These are phyloP conservation scores for Ctena decussata DNA, from an alignment of 2,888 invertebrate species.

Conservation along the genomic window DNA sequence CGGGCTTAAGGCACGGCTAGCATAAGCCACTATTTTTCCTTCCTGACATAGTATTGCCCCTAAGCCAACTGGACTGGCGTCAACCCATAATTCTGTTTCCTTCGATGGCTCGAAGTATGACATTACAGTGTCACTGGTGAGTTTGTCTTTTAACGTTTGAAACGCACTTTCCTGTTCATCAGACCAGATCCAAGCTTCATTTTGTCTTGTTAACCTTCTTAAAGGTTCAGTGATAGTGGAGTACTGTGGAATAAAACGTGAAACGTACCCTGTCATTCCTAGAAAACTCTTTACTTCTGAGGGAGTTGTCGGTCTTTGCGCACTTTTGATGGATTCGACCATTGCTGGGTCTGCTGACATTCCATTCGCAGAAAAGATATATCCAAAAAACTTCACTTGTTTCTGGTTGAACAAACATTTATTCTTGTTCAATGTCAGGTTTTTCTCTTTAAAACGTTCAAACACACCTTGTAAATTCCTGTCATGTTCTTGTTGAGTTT, in stretches of 20 bases:
- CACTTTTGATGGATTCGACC: neutral
- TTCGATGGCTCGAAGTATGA: too few species aligned
- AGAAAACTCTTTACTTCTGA: slow-evolving; percentile 49
- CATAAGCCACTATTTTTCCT: slow-evolving; percentile 62
- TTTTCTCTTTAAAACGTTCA: neutral
- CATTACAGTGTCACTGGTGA: slow-evolving; percentile 57
- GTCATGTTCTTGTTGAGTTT: neutral
- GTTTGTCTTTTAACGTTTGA: slow-evolving; percentile 56
- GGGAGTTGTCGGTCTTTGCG: neutral
- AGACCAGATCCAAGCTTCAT: slow-evolving; percentile 57
- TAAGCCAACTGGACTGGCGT: slow-evolving; percentile 70
- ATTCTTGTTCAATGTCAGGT: slow-evolving; percentile 16
- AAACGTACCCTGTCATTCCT: slow-evolving; percentile 49
- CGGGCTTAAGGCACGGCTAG: slow-evolving; percentile 65
- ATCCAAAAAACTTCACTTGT: slow-evolving; percentile 23
- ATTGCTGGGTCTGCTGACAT: slow-evolving; percentile 17
- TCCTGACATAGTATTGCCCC: slow-evolving; percentile 68
- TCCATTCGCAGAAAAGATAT: slow-evolving; percentile 23
- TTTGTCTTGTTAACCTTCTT: slow-evolving; percentile 57
- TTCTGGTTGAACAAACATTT: neutral
- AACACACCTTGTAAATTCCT: neutral
- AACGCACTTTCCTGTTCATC: slow-evolving; percentile 47
- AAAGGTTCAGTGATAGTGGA: slow-evolving; percentile 58
- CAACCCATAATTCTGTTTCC: too few species aligned
- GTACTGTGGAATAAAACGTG: slow-evolving; percentile 50